Evolutionary conservation across 2,113 vertebrate species (phyloP), one percentile per base, ranked within the genome.

Genomic region (Podarcis muralis): DNA sequence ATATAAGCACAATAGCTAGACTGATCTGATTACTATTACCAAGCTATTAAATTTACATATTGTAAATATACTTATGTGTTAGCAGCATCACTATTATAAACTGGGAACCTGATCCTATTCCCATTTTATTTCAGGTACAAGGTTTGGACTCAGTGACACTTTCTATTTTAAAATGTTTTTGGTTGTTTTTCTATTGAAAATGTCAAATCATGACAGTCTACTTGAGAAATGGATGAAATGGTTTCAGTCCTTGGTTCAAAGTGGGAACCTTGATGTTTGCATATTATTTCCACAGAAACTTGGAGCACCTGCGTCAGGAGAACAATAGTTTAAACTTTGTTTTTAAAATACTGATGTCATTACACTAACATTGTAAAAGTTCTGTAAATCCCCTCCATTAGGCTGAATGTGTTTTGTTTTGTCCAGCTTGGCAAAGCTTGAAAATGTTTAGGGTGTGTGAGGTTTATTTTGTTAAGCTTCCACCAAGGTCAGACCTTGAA

Each of bases 401-500:
- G 84, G 65, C 6, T 6, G 79, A 92, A 40, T 40, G 72, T 40
- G 15, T 65, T 68, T 74, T 80, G 92, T 78, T 93, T 37, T 92
- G 92, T 40, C 85, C 89, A 72, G 3, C 65, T 88, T 85, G 85
- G 91, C 92, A 91, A 85, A 84, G 84, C 84, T 93, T 84, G 32
- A 37, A 57, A 22, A 16, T 59, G 84, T 91, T 95, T 89, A 80
- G 88, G 94, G 87, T 89, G 89, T 92, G 87, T 87, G 89, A 77
- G 68, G 75, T 91, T 88, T 94, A 65, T 91, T 92, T 94, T 93
- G 95, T 87, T 91, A 71, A 93, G 81, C 74, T 88, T 27, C 87
- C 91, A 94, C 92, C 92, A 92, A 93, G 94, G 93, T 94, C 94
- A 94, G 86, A 6, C 76, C 76, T 48, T 69, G 75, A 86, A 87